Base-by-base conservation (phyloP, 2,888 invertebrate species). In the Chrysotoxum bicinctum region DNA sequence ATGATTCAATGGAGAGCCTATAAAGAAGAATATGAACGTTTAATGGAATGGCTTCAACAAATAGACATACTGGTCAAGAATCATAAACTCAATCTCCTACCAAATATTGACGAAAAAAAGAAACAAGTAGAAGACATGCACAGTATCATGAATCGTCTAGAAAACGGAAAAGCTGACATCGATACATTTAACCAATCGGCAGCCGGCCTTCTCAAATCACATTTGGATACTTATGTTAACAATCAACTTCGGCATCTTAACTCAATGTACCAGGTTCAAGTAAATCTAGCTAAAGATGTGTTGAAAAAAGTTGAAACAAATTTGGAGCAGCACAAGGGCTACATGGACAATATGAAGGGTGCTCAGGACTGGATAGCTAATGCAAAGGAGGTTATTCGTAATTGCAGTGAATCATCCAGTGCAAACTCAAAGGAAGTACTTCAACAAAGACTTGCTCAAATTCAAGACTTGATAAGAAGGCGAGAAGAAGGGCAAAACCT, bases 31-130 rank as follows among this genome's bases (percentile, higher is more conserved):
- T 97, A 97, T 89, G 98, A 98, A 90, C 94, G 97, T 81, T 92
- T 98, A 16, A 97, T 97, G 66, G 98, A 98, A 91, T 98, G 98
- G 98, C 91, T 98, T 35, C 98, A 98, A 89, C 97, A 98, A 91
- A 97, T 97, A 89, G 97, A 98, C 89, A 97, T 97, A 88, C 93
- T 97, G 9, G 96, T 97, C 12, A 98, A 98, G 90, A 97, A 97
- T 75, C 97, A 98, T 89, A 98, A 98, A 91, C 94, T 97, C 26
- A 96, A 96, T 23, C 92, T 97, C 12, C 93, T 96, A 26, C 95
- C 97, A 3, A 96, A 95, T 73, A 93, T 97, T 1, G 94, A 94
- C 62, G 98, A 98, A 89, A 98, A 98, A 90, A 94, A 95, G 87
- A 96, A 95, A 85, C 97, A 97, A 93, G 97, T 97, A 0, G 93